Percentiles rank a stretch among this genome's conserved stretches.
Evolutionary conservation across 2,797 vertebrate species (phyloP).

Genomic region (Spinus pinus): DNA sequence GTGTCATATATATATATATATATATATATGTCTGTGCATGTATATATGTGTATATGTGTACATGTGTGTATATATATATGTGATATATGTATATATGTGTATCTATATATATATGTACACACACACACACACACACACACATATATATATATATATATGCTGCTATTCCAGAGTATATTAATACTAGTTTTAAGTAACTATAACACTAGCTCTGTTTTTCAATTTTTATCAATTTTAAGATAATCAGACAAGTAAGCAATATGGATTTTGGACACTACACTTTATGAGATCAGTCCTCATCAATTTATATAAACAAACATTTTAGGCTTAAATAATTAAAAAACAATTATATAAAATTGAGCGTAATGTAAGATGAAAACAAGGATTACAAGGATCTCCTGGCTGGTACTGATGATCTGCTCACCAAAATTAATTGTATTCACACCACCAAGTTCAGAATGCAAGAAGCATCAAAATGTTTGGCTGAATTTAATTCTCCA

Average conservation of each 20-base stretch:
- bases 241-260: neutral
- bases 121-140: too few species aligned
- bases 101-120: accelerated
- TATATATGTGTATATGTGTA: too few species aligned
- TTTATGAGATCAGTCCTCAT: neutral
- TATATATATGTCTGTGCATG: too few species aligned
- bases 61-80: too few species aligned
- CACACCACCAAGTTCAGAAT: neutral
- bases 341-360: neutral
- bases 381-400: neutral
- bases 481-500: neutral
- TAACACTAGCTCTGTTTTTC: neutral
- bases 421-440: neutral
- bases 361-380: neutral
- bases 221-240: neutral
- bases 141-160: accelerated
- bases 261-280: neutral
- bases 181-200: neutral
- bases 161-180: neutral
- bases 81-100: neutral
- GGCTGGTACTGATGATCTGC: neutral
- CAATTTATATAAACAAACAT: neutral
- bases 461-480: neutral
- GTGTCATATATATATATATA: neutral
- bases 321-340: neutral